Base-by-base conservation (phyloP, 1,140 invertebrate species). In the Oryctes rhinoceros region DNA sequence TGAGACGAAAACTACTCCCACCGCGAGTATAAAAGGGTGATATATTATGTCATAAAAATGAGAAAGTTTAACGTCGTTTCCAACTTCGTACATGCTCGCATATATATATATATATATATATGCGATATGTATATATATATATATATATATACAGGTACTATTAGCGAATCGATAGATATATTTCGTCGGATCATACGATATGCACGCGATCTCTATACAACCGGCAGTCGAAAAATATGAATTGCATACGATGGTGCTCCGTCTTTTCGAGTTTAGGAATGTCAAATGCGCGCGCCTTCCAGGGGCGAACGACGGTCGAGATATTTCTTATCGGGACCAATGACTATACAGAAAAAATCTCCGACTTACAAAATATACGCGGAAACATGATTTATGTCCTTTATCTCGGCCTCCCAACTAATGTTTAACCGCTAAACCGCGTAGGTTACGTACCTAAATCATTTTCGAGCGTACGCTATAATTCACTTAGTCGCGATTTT, bases 331-430 rank as follows among this genome's bases (percentile, higher is more conserved):
- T 59, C 53, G n/a, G 53, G 18, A 59, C 53, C 15, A 18, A 59
- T 59, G 53, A 59, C 53, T 59, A 59, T n/a, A 59, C 53, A 59
- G 53, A 59, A 59, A 59, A 59, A 59, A 59, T 59, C 53, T 59
- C n/a, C 18, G 53, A n/a, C 53, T n/a, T 59, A 59, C 18, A 59
- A 59, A 59, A 59, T 59, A 59, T 59, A 59, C 53, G n/a, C n/a
- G 15, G 15, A 59, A 59, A 18, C 53, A 18, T 59, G 18, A 59
- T 59, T 59, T 59, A 59, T 59, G 53, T 59, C n/a, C 53, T 18
- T 59, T 59, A 59, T 59, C 53, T 59, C 15, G 53, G 53, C n/a
- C 53, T 15, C 53, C 15, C 15, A 59, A 59, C 53, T 59, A 59
- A 59, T 59, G 53, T 59, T 59, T 59, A 59, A 59, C 18, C n/a